Evolutionary conservation across 2,113 vertebrate species (phyloP).

Genomic region (Tretioscincus oriximinensis): DNA sequence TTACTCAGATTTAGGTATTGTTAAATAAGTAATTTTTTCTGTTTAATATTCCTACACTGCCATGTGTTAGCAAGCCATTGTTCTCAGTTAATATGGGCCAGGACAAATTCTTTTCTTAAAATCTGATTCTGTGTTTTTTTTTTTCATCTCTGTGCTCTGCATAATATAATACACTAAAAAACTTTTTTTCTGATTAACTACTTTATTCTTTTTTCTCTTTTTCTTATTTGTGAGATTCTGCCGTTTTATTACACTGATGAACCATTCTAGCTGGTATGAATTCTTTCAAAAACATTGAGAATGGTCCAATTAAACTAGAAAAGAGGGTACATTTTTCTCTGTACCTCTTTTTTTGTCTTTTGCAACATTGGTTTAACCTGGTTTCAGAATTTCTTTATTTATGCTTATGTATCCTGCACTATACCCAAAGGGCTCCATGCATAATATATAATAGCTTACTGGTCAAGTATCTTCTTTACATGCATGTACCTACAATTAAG

Average conservation of each 20-base stretch:
- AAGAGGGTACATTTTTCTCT: background rate
- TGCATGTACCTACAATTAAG: too few species aligned
- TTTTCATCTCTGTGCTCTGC: background rate
- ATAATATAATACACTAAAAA: background rate
- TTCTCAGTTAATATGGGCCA: background rate
- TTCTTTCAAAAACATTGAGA: background rate
- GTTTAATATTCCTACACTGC: background rate
- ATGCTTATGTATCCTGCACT: background rate
- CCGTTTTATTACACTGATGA: background rate
- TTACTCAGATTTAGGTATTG: too few species aligned
- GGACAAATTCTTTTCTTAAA: background rate
- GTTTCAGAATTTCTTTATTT: background rate
- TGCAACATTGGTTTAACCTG: background rate
- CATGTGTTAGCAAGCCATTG: background rate
- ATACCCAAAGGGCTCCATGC: too few species aligned
- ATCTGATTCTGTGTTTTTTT: background rate
- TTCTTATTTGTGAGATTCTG: too few species aligned
- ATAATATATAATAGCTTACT: too few species aligned
- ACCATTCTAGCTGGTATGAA: background rate
- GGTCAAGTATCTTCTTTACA: too few species aligned
- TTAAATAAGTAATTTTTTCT: too few species aligned
- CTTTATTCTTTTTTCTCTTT: background rate
- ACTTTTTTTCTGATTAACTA: background rate
- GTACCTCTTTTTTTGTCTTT: too few species aligned
- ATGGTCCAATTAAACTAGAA: background rate